Conservation (phyloP, 2,113 vertebrate genomes). For the Daboia siamensis region DNA sequence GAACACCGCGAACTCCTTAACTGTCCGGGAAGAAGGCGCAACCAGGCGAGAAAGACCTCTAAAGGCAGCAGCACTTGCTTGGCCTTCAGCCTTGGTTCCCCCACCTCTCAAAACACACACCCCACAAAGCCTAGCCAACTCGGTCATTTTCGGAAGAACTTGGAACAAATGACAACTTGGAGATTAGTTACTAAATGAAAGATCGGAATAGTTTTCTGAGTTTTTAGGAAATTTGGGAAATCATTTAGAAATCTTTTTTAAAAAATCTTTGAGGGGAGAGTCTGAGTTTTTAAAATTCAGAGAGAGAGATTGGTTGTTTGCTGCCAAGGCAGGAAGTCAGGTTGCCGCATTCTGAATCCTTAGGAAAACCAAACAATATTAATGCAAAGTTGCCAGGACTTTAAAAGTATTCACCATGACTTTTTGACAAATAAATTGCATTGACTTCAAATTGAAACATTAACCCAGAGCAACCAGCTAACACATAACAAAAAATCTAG, state of each 20-base stretch:
- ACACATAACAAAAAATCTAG: neutral
- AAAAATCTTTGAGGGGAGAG: neutral
- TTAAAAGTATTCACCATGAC: neutral
- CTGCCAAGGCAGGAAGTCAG: neutral
- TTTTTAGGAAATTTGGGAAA: neutral
- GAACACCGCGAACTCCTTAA: neutral
- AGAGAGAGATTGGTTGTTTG: neutral
- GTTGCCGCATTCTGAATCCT: too few species aligned
- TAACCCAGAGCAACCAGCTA: neutral
- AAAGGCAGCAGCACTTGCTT: neutral
- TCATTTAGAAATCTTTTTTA: neutral
- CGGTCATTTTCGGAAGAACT: too few species aligned
- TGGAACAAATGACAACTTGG: too few species aligned
- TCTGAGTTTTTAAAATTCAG: neutral
- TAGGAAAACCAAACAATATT: fast-evolving
- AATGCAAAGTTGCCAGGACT: neutral
- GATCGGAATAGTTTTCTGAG: neutral
- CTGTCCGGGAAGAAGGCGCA: neutral
- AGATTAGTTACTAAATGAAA: neutral
- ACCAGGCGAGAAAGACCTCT: neutral
- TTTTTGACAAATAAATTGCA: neutral
- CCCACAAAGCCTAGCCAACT: neutral
- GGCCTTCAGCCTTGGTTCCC: neutral
- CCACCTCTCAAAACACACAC: neutral
- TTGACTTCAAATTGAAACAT: neutral